Evolutionary conservation across 2,888 invertebrate genomes (phyloP).

Genomic region (Conomelus anceps): DNA sequence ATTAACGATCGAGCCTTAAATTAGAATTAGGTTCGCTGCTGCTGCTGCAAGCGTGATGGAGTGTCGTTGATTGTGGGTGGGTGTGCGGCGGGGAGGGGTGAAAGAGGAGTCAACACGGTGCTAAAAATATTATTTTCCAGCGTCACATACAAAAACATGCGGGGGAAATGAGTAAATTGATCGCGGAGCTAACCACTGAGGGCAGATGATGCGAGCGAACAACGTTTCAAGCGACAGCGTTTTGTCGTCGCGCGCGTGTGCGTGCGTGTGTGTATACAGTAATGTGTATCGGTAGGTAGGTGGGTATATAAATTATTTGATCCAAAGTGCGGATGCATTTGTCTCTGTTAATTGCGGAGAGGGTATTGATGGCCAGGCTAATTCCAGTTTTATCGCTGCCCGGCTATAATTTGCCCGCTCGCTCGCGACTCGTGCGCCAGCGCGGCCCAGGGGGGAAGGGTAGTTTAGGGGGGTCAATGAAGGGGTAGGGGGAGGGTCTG

Average conservation of each 20-base stretch:
- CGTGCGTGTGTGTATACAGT: background rate
- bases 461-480: background rate
- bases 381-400: background rate
- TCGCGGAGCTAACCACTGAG: background rate
- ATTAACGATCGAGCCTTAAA: background rate
- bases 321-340: background rate
- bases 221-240: background rate
- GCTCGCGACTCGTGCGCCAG: background rate
- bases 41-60: too few species aligned
- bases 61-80: too few species aligned
- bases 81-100: too few species aligned
- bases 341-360: background rate
- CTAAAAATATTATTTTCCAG: background rate
- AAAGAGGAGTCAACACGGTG: background rate
- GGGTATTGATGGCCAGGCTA: background rate
- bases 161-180: background rate
- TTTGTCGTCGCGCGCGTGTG: background rate
- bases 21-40: background rate
- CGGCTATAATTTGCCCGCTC: background rate
- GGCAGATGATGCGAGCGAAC: background rate
- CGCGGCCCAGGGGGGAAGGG: background rate
- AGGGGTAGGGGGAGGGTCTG: background rate
- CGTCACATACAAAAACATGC: background rate
- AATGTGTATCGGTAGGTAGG: background rate
- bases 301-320: background rate